Evolutionary conservation across 2,797 vertebrate genomes (phyloP), one percentile per base, ranked within the genome.

Genomic region (Pyrocephalus nanus): DNA sequence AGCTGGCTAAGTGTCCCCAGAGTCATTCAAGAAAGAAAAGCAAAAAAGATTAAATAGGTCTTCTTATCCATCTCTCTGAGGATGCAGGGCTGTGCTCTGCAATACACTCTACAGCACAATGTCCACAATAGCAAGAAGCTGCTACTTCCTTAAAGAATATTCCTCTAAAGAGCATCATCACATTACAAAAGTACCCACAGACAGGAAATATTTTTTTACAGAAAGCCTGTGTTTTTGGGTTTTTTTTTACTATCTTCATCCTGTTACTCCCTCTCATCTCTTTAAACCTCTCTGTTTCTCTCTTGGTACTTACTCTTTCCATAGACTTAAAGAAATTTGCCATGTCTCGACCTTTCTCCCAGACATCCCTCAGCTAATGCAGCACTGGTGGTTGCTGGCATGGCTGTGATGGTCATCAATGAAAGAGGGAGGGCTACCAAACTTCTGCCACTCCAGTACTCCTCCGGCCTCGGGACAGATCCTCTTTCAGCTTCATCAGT

Each of bases 401-500:
- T 0, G 20, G 40, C 38, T 86, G 25, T 0, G 0, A 34, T 92
- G 80, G 90, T 87, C 77, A 67, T 79, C 88, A 53, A 45, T 8
- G 8, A 74, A 74, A 62, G 61, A 80, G 38, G 36, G 40, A 86
- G 65, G 29, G 64, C 92, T 86, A 88, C 64, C 55, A 53, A 86
- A 85, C 90, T 90, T 93, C 90, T 96, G 95, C 67, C 88, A 77
- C 71, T 80, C 47, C 42, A 47, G 80, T 51, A 51, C 30, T 80
- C 50, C 17, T 84, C 47, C 67, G 93, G 65, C 69, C 48, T 67
- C 40, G 71, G 86, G 80, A 71, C 80, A 85, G 83, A 94, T 95
- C 86, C 55, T 88, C 83, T 95, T 96, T 94, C 96, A 96, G 77
- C 71, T 96, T 80, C 92, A 73, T 93, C 34, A 57, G 40, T 88